Evolutionary conservation across 2,113 vertebrate genomes (phyloP).

Genomic region (Centropus bengalensis): DNA sequence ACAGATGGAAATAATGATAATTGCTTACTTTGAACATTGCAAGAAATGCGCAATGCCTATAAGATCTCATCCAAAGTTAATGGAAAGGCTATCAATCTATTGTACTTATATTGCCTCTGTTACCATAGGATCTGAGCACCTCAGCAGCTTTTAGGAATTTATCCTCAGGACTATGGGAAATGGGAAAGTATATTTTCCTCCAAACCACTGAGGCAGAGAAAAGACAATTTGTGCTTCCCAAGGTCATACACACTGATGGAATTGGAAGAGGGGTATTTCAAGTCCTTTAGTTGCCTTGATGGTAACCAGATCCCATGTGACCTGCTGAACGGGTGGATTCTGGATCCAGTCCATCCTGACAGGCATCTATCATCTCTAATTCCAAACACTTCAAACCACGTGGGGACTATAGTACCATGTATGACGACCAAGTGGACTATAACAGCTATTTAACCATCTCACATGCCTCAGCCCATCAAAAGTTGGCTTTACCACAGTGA

Average conservation of each 20-base stretch:
- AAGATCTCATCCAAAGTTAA: slow-evolving; percentile 41
- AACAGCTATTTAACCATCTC: background rate
- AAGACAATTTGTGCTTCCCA: background rate
- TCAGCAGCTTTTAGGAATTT: background rate
- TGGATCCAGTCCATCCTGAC: background rate
- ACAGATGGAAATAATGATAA: slow-evolving; percentile 45
- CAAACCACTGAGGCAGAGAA: background rate
- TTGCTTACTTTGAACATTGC: background rate
- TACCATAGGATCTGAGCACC: background rate
- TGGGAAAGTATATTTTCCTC: background rate
- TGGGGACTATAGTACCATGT: background rate
- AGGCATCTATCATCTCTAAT: background rate
- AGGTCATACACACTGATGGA: background rate
- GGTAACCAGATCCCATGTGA: rapidly evolving
- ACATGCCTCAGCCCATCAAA: background rate
- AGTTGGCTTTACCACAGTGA: background rate
- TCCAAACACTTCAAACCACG: background rate
- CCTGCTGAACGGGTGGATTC: background rate
- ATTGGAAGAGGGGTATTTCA: background rate
- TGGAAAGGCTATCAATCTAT: background rate
- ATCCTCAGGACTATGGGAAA: background rate
- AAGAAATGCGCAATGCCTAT: slow-evolving; percentile 11
- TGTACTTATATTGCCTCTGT: background rate
- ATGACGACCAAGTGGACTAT: background rate
- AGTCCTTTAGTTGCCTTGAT: background rate